Evolutionary conservation across 2,797 vertebrate species (phyloP).

Genomic region (Bothrops alternatus): DNA sequence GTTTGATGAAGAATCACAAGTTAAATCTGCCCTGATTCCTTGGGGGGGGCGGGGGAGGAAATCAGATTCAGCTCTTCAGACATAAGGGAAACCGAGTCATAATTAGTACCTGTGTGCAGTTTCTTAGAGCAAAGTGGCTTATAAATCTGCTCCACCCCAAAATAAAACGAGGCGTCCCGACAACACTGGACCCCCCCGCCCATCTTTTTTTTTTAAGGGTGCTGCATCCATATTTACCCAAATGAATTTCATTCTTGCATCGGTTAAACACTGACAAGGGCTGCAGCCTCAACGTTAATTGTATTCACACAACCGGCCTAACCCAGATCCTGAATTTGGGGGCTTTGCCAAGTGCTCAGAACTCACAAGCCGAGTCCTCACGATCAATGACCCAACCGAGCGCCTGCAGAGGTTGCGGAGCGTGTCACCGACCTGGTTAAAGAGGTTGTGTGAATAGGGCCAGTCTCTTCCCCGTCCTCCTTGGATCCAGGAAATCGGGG

Average conservation of each 20-base stretch:
- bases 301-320: background rate
- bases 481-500: background rate
- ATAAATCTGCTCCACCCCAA: background rate
- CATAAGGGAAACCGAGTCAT: background rate
- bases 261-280: background rate
- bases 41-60: no score
- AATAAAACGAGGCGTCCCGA: background rate
- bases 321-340: background rate
- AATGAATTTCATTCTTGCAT: background rate
- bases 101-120: background rate
- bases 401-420: background rate
- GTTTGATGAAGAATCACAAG: background rate
- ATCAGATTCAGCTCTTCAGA: background rate
- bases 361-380: background rate
- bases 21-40: background rate
- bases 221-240: no score
- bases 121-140: background rate
- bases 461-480: accelerated
- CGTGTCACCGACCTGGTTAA: background rate
- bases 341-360: background rate
- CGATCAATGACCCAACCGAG: background rate
- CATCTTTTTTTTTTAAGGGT: accelerated
- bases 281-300: background rate
- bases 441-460: background rate
- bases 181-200: no score